Evolutionary conservation across 2,888 invertebrate genomes (phyloP).

Genomic region (Pandemis heparana): DNA sequence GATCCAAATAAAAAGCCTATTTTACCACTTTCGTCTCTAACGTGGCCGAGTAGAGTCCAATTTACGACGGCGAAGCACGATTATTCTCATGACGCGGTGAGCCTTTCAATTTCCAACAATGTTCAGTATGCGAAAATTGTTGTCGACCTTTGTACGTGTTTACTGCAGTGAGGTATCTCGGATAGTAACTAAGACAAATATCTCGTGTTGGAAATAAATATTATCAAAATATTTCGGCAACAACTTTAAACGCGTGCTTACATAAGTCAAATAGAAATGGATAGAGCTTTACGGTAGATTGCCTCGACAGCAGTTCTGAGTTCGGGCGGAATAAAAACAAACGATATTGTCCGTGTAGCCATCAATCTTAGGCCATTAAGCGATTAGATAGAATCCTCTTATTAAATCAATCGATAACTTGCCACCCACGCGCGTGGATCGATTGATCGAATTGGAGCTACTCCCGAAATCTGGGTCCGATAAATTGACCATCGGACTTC

Average conservation of each 20-base stretch:
- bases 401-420: conserved; percentile 66
- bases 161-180: conserved; percentile 53
- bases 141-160: conserved; percentile 72
- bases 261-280: neutral
- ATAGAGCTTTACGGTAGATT: conserved; percentile 48
- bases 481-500: conserved; percentile 55
- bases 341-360: conserved; percentile 63
- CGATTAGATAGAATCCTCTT: conserved; percentile 73
- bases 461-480: conserved; percentile 55
- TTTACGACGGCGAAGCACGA: conserved; percentile 44
- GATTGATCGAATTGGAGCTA: conserved; percentile 54
- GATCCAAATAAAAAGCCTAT: conserved; percentile 33
- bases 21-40: conserved; percentile 9
- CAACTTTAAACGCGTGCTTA: neutral
- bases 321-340: conserved; percentile 58
- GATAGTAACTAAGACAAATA: conserved; percentile 24
- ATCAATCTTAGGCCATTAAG: conserved; percentile 78
- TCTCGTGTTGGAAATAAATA: conserved; percentile 1
- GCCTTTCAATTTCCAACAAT: conserved; percentile 74
- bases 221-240: neutral
- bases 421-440: conserved; percentile 66
- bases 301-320: conserved; percentile 39
- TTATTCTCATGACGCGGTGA: conserved; percentile 59
- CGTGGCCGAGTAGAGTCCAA: conserved; percentile 45
- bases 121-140: conserved; percentile 76